Base-by-base conservation (phyloP, 2,113 vertebrate genomes). In the Platichthys flesus region DNA sequence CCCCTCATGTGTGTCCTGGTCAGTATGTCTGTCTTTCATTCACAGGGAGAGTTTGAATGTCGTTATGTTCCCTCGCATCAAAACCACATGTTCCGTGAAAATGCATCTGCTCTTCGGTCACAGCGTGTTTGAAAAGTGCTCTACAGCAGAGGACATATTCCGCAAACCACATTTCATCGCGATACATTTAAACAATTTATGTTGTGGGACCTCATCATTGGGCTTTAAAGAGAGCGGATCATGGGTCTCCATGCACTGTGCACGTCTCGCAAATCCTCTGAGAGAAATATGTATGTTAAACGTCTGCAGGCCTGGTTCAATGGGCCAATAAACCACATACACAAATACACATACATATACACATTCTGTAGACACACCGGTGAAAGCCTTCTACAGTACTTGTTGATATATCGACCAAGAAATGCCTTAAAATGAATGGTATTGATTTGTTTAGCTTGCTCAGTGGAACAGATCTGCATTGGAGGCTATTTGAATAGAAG, bases 381-480 rank as follows among this genome's bases (percentile, higher is more conserved):
- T 75, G 37, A 79, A 76, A 77, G 61, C 16, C 76, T 78, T 79
- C 52, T 52, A 70, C 26, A 24, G 20, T 64, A 74, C 78, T 65
- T 91, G 80, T 67, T 91, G 81, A 91, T 84, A 69, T 83, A 89
- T 87, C 66, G 71, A 76, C 77, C 73, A 84, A 83, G 74, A 89
- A 86, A 87, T 88, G 71, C 66, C 69, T 85, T 79, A 42, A 84
- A 87, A 91, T 90, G 56, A 88, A 87, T 58, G 40, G 18, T 89
- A 92, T 90, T 88, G 85, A 91, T 90, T 91, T 81, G 71, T 67
- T 79, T 70, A 82, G 76, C 79, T 84, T 81, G 66, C 62, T 81
- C 76, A 78, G 80, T 74, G 68, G 78, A 86, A 76, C 56, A 74
- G 35, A 86, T 66, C 31, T 0, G 52, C 76, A 77, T 72, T 67